These are phyloP conservation scores for Chloebia gouldiae DNA, from an alignment of 2,113 vertebrate genomes.

Conservation along the genomic window DNA sequence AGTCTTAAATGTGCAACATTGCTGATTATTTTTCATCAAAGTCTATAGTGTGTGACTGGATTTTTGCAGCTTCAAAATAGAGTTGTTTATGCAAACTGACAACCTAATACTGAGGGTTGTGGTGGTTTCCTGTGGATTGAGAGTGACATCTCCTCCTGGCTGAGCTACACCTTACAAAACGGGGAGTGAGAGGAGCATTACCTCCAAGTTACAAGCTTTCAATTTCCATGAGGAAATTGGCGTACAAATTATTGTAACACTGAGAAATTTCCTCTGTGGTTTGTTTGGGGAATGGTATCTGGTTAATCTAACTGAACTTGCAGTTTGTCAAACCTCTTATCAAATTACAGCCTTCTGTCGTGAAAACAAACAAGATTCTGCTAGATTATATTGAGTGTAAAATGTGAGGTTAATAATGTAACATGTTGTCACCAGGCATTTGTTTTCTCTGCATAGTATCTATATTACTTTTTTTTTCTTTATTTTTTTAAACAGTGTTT, in stretches of 20 bases:
- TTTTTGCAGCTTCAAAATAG: constrained; percentile 38
- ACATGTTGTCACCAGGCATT: constrained; percentile 19
- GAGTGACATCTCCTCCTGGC: background rate
- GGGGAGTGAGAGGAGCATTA: background rate
- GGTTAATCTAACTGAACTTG: constrained; percentile 38
- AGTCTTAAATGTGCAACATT: constrained; percentile 24
- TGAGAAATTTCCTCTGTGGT: constrained; percentile 19
- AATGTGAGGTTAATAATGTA: constrained; percentile 43
- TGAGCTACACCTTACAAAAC: background rate
- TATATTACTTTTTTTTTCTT: background rate
- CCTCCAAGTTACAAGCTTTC: constrained; percentile 29
- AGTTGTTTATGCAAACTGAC: constrained; percentile 42
- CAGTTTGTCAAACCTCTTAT: constrained; percentile 29
- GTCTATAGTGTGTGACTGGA: constrained; percentile 29
- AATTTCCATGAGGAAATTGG: constrained; percentile 20
- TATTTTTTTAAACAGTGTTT: background rate
- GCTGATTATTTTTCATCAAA: constrained; percentile 50
- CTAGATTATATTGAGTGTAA: constrained; percentile 20
- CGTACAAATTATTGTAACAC: constrained; percentile 1
- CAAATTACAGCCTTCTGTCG: constrained; percentile 1
- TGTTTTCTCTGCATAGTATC: constrained; percentile 31
- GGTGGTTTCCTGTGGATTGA: background rate
- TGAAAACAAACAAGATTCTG: constrained; percentile 46
- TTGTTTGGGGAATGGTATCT: constrained; percentile 26
- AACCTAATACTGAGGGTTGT: background rate